Evolutionary conservation across 2,888 invertebrate species (phyloP).

Genomic region (Colostygia pectinataria): DNA sequence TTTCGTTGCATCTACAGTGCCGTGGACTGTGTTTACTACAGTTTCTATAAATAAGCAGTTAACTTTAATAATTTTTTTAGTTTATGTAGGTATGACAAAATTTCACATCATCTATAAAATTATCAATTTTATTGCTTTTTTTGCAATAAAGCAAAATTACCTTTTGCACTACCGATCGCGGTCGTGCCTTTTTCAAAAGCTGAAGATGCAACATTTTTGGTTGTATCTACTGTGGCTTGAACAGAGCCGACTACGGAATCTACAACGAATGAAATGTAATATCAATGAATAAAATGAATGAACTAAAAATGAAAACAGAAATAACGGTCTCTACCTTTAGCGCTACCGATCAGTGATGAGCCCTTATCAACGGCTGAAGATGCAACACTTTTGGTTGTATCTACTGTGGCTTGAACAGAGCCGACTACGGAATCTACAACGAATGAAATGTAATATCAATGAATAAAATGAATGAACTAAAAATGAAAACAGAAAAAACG

Average conservation of each 20-base stretch:
- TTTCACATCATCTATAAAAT: too few species aligned
- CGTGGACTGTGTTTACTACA: conserved; percentile 46
- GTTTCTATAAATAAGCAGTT: conserved; percentile 12
- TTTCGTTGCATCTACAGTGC: conserved; percentile 57
- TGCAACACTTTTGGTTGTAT: conserved; percentile 43
- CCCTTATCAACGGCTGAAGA: conserved; percentile 43
- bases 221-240: conserved; percentile 36
- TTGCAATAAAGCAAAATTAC: conserved; percentile 4
- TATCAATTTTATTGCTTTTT: background rate
- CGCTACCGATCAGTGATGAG: conserved; percentile 43
- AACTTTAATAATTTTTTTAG: background rate
- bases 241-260: conserved; percentile 33
- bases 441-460: conserved; percentile 3
- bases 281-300: conserved; percentile 2
- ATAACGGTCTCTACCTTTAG: conserved; percentile 57
- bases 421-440: conserved; percentile 32
- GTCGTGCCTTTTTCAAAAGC: conserved; percentile 40
- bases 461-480: background rate
- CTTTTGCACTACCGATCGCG: conserved; percentile 32
- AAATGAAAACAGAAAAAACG: too few species aligned
- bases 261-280: conserved; percentile 16
- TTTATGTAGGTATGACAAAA: too few species aligned
- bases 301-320: too few species aligned
- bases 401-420: conserved; percentile 36
- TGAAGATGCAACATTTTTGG: conserved; percentile 42